phyloP scores from a whole-genome alignment of 2,113 vertebrate genomes.

The Mola mola region DNA sequence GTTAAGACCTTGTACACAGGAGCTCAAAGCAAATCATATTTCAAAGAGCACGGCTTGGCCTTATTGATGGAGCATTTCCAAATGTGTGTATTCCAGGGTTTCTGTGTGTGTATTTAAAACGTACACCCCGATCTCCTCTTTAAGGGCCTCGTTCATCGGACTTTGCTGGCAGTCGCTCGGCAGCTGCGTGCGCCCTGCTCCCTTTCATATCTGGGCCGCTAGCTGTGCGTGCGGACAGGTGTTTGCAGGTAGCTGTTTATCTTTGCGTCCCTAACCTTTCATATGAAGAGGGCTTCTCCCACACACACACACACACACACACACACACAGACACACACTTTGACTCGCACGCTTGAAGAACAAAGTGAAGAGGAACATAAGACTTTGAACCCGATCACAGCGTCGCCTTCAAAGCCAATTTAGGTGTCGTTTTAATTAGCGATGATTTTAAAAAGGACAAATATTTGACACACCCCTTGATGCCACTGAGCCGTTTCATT shows the following conservation, averaged over 20 bases:
- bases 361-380: slow-evolving; percentile 71
- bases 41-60: slow-evolving; percentile 86
- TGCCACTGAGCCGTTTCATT: slow-evolving; percentile 57
- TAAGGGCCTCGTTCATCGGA: slow-evolving; percentile 28
- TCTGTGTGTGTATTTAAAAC: slow-evolving; percentile 31
- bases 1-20: slow-evolving; percentile 91
- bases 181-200: slow-evolving; percentile 58
- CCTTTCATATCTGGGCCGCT: slow-evolving; percentile 3
- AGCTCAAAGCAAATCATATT: slow-evolving; percentile 99
- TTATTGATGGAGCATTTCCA: slow-evolving; percentile 64
- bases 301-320: slow-evolving; percentile 14
- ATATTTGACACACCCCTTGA: slow-evolving; percentile 71
- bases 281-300: slow-evolving; percentile 69
- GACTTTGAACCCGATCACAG: slow-evolving; percentile 77
- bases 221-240: slow-evolving; percentile 78
- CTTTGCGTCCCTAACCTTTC: slow-evolving; percentile 77
- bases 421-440: slow-evolving; percentile 70
- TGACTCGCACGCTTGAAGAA: slow-evolving; percentile 63
- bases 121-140: slow-evolving; percentile 23
- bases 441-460: background rate
- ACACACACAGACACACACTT: slow-evolving; percentile 3
- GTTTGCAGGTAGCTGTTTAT: slow-evolving; percentile 84
- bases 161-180: slow-evolving; percentile 44
- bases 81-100: slow-evolving; percentile 35
- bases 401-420: slow-evolving; percentile 72